Conservation (phyloP, 2,113 vertebrate species). For the Sapajus apella region DNA sequence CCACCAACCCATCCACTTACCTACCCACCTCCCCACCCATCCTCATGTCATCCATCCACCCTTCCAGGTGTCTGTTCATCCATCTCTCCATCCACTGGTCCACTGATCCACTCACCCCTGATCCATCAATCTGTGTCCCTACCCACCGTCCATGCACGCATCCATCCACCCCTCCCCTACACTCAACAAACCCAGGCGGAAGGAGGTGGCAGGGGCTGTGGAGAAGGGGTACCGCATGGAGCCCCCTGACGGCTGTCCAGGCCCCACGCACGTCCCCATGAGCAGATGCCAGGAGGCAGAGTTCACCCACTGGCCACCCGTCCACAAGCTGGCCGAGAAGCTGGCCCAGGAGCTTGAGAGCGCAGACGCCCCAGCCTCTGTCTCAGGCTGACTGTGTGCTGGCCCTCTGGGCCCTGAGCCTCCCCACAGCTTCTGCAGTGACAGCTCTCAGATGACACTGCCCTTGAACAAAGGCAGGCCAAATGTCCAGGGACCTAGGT, state of each 20-base stretch:
- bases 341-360: too few species aligned
- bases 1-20: too few species aligned
- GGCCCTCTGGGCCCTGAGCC: not conserved
- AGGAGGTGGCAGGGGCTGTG: slow-evolving; percentile 89
- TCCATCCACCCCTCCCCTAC: not conserved
- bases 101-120: not conserved
- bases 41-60: too few species aligned
- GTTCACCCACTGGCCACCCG: too few species aligned
- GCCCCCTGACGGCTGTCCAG: slow-evolving; percentile 88
- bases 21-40: too few species aligned
- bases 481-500: not conserved
- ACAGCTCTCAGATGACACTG: not conserved
- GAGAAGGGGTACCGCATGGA: slow-evolving; percentile 93
- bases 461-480: not conserved
- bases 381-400: not conserved
- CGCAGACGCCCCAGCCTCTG: too few species aligned
- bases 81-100: too few species aligned
- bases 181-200: slow-evolving; percentile 69
- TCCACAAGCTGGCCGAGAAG: too few species aligned
- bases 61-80: too few species aligned
- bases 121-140: too few species aligned
- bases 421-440: too few species aligned
- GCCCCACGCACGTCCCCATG: slow-evolving; percentile 87
- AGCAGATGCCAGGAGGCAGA: slow-evolving; percentile 79
- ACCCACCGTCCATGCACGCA: too few species aligned